Evolutionary conservation across 2,797 vertebrate genomes (phyloP).

Genomic region (Artibeus jamaicensis): DNA sequence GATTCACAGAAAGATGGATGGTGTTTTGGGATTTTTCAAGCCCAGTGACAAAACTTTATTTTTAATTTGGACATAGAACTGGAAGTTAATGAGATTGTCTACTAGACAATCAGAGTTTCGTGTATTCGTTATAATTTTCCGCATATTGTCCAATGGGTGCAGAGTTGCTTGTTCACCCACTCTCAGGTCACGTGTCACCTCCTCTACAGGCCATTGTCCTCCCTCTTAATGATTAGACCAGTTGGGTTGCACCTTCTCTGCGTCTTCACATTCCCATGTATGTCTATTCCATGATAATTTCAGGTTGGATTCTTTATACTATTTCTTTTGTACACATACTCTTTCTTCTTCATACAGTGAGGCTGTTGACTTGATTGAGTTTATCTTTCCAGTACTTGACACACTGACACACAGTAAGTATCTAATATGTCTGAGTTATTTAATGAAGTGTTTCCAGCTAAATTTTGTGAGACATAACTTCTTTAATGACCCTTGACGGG

Average conservation of each 20-base stretch:
- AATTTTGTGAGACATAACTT: conserved; percentile 9
- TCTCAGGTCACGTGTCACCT: not conserved
- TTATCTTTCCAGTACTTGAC: not conserved
- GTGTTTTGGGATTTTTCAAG: not conserved
- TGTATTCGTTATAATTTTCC: accelerated
- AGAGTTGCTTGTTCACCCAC: not conserved
- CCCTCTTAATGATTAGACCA: not conserved
- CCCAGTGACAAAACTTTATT: not conserved
- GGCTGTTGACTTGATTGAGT: not conserved
- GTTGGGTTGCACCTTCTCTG: accelerated
- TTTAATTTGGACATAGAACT: not conserved
- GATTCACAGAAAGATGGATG: not conserved
- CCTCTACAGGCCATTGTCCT: not conserved
- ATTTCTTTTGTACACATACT: not conserved
- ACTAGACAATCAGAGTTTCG: not conserved
- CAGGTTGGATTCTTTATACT: not conserved
- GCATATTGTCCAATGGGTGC: not conserved
- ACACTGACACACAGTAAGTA: not conserved
- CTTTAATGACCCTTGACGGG: not conserved
- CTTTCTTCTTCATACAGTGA: not conserved
- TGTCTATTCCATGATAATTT: not conserved
- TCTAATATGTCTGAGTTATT: not conserved
- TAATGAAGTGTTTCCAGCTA: not conserved
- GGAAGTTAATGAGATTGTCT: not conserved
- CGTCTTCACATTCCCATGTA: accelerated